These are phyloP conservation scores for Epirrhoe alternata DNA, from an alignment of 2,888 invertebrate genomes.

Conservation along the genomic window DNA sequence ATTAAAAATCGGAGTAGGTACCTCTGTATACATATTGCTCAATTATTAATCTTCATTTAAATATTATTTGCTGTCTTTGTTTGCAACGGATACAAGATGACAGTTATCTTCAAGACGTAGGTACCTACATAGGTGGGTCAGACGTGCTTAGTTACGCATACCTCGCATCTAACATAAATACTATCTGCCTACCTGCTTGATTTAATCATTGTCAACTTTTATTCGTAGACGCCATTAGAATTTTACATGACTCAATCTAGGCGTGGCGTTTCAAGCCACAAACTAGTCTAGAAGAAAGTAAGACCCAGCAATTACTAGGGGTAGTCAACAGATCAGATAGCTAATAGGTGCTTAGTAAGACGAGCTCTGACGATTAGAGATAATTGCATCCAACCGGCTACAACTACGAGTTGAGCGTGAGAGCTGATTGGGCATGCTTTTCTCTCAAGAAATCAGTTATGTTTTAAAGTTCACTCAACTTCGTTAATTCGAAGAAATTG, in stretches of 20 bases:
- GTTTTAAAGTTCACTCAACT: constrained; percentile 22
- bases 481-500: neutral
- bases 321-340: constrained; percentile 23
- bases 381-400: constrained; percentile 31
- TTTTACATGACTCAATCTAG: constrained; percentile 29
- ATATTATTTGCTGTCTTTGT: constrained; percentile 9
- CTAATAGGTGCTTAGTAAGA: constrained; percentile 31
- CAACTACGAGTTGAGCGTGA: constrained; percentile 37
- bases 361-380: constrained; percentile 28
- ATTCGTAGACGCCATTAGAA: neutral
- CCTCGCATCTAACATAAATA: neutral
- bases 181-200: neutral
- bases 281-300: constrained; percentile 31
- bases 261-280: constrained; percentile 16
- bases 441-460: constrained; percentile 37
- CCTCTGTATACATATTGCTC: neutral
- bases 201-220: neutral
- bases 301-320: constrained; percentile 22
- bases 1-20: neutral
- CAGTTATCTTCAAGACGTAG: constrained; percentile 5
- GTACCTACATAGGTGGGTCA: neutral
- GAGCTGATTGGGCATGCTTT: constrained; percentile 42
- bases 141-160: constrained; percentile 12
- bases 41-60: neutral
- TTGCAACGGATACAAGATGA: constrained; percentile 9